Conservation (phyloP, 2,888 invertebrate genomes). For the Drosophila falleni region DNA sequence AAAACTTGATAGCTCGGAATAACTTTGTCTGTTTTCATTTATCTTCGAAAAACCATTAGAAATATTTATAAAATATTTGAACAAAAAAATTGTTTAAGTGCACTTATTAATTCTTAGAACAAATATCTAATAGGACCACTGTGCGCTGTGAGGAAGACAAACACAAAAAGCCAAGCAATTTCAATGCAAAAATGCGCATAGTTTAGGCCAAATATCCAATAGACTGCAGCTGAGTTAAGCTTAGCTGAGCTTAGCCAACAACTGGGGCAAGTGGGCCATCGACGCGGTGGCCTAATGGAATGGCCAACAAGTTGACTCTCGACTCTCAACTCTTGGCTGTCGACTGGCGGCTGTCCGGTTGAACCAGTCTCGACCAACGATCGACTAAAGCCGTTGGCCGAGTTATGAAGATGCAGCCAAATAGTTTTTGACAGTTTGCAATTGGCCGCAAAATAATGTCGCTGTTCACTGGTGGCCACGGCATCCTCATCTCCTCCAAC, state of each 20-base stretch:
- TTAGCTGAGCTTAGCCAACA: constrained; percentile 19
- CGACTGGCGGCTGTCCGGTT: constrained; percentile 17
- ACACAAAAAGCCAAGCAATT: constrained; percentile 35
- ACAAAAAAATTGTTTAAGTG: too few species aligned
- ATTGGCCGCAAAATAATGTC: constrained; percentile 61
- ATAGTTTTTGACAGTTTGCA: constrained; percentile 74
- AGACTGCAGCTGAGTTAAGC: constrained; percentile 17
- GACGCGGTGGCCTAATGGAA: constrained; percentile 60
- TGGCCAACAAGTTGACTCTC: constrained; percentile 49
- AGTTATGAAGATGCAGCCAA: constrained; percentile 76
- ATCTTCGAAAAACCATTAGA: too few species aligned
- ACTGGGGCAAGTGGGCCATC: constrained; percentile 66
- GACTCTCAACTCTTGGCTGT: background rate
- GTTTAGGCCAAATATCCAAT: constrained; percentile 55
- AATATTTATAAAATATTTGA: too few species aligned
- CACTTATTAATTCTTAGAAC: too few species aligned
- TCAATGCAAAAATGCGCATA: constrained; percentile 63
- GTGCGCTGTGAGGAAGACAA: background rate
- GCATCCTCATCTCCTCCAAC: background rate
- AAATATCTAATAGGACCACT: background rate
- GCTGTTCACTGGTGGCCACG: constrained; percentile 53
- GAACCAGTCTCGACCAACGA: constrained; percentile 44
- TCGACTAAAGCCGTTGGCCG: constrained; percentile 42
- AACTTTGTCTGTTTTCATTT: too few species aligned
- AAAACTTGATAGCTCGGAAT: too few species aligned